phyloP scores from a whole-genome alignment of 1,140 invertebrate species.

The Sinonovacula constricta region DNA sequence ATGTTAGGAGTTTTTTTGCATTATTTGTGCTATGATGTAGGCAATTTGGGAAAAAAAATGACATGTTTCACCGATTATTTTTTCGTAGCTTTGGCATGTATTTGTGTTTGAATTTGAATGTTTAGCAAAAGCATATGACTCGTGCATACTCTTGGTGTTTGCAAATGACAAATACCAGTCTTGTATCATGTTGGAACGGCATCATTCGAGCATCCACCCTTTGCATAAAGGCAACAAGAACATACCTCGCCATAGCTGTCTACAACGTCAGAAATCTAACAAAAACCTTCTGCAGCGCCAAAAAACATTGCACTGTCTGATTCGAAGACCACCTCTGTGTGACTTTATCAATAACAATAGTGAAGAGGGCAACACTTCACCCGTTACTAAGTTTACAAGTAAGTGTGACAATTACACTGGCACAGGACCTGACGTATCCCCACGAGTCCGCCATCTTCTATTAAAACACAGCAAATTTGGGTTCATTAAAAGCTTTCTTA shows the following conservation, averaged over 20 bases:
- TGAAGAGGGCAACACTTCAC: too few relatives aligned
- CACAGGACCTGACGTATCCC: background rate
- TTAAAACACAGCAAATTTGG: constrained; percentile 36
- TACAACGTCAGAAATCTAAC: constrained; percentile 26
- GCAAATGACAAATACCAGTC: too few relatives aligned
- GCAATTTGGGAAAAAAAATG: too few relatives aligned
- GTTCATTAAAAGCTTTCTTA: constrained; percentile 41
- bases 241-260: constrained; percentile 17
- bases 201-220: constrained; percentile 12
- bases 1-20: too few relatives aligned
- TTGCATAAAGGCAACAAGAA: constrained; percentile 6
- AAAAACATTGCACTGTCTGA: background rate
- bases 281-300: background rate
- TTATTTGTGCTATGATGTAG: too few relatives aligned
- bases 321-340: background rate
- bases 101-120: too few relatives aligned
- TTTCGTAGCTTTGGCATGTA: too few relatives aligned
- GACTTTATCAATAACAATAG: too few relatives aligned
- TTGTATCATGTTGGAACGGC: constrained; percentile 37
- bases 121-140: too few relatives aligned
- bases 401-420: background rate
- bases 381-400: background rate
- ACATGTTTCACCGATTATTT: too few relatives aligned
- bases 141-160: too few relatives aligned
- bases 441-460: background rate